A percentile compares a stretch with the other conserved stretches of the same genome.
These are phyloP conservation scores for Hydrochoerus hydrochaeris DNA, from an alignment of 2,113 vertebrate genomes.

Conservation along the genomic window DNA sequence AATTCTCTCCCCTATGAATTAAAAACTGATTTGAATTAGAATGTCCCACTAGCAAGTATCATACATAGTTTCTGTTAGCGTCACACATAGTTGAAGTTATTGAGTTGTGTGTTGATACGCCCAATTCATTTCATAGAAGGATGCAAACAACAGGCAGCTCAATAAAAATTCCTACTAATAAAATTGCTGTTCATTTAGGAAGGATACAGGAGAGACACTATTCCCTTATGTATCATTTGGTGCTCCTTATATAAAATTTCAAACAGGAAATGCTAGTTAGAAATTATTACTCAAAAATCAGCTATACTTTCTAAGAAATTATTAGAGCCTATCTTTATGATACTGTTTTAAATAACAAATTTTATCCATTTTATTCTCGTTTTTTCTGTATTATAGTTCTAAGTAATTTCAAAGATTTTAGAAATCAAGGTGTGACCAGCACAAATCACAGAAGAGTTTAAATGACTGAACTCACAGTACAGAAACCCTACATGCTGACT, in stretches of 20 bases:
- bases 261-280: not conserved
- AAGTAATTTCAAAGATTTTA: not conserved
- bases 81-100: not conserved
- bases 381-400: not conserved
- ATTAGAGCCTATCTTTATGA: not conserved
- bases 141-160: not conserved
- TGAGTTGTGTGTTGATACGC: not conserved
- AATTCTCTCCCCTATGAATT: not conserved
- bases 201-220: not conserved
- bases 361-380: not conserved
- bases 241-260: not conserved
- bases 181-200: not conserved
- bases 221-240: not conserved
- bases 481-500: not conserved
- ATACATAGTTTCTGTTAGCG: not conserved
- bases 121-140: not conserved
- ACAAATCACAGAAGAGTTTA: slow-evolving; percentile 42
- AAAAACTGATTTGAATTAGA: not conserved
- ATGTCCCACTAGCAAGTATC: not conserved
- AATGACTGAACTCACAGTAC: not conserved
- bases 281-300: slow-evolving; percentile 17
- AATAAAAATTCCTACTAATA: not conserved
- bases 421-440: not conserved
- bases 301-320: not conserved
- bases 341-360: not conserved